These are phyloP conservation scores for Eucera pruinosa DNA, from an alignment of 2,888 invertebrate genomes.

Conservation along the genomic window DNA sequence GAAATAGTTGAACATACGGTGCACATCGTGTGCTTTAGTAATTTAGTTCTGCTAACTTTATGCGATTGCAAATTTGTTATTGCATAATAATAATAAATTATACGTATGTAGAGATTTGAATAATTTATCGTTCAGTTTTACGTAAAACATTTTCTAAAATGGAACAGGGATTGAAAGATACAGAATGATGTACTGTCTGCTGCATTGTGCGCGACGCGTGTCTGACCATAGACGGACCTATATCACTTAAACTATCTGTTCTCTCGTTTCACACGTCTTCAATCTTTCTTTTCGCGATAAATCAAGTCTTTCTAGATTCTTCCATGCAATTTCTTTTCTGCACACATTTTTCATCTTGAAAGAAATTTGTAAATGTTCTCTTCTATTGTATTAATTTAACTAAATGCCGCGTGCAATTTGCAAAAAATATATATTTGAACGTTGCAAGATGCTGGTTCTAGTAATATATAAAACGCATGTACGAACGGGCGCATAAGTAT, in stretches of 20 bases:
- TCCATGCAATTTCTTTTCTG: conserved; percentile 1
- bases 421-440: too few species aligned
- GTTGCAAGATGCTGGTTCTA: too few species aligned
- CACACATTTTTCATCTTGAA: neutral
- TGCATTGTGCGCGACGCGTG: neutral
- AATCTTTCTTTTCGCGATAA: conserved; percentile 4
- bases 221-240: conserved; percentile 7
- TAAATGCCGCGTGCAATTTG: too few species aligned
- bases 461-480: too few species aligned
- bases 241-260: conserved; percentile 11
- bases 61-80: neutral
- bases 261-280: neutral
- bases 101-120: too few species aligned
- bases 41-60: neutral
- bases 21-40: neutral
- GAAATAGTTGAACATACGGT: neutral
- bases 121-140: neutral
- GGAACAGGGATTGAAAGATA: neutral
- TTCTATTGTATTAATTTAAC: too few species aligned
- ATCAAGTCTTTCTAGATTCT: neutral
- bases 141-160: neutral
- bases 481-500: too few species aligned
- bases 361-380: neutral
- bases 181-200: neutral
- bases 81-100: too few species aligned